Evolutionary conservation across 2,113 vertebrate genomes (phyloP).

Genomic region (Petroica traversi): DNA sequence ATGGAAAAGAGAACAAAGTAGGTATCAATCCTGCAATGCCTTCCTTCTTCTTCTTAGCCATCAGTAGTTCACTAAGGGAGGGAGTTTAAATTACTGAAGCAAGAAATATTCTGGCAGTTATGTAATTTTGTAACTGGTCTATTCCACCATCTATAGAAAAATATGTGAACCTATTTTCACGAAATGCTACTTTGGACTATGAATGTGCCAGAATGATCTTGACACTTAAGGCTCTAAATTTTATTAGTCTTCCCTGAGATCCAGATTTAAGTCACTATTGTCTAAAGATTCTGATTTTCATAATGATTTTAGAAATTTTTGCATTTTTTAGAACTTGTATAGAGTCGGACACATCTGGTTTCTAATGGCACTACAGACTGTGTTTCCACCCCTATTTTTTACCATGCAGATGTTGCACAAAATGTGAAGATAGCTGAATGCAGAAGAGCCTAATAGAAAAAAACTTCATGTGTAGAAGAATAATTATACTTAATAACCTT

Average conservation of each 20-base stretch:
- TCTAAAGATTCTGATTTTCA: neutral
- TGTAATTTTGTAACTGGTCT: neutral
- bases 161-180: neutral
- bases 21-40: neutral
- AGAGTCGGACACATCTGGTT: neutral
- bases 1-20: neutral
- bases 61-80: neutral
- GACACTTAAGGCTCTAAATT: neutral
- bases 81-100: neutral
- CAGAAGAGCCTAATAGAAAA: neutral
- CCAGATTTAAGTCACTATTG: neutral
- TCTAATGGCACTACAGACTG: neutral
- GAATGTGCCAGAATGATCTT: neutral
- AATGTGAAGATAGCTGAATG: neutral
- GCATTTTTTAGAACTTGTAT: neutral
- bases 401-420: neutral
- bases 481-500: neutral
- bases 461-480: neutral
- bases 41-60: neutral
- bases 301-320: neutral
- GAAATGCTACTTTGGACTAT: neutral
- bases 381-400: neutral
- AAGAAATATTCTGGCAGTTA: neutral
- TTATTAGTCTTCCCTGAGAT: neutral
- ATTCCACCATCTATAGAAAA: neutral